Evolutionary conservation across 2,797 vertebrate species (phyloP).

Genomic region (Odontamblyopus lacepedii): DNA sequence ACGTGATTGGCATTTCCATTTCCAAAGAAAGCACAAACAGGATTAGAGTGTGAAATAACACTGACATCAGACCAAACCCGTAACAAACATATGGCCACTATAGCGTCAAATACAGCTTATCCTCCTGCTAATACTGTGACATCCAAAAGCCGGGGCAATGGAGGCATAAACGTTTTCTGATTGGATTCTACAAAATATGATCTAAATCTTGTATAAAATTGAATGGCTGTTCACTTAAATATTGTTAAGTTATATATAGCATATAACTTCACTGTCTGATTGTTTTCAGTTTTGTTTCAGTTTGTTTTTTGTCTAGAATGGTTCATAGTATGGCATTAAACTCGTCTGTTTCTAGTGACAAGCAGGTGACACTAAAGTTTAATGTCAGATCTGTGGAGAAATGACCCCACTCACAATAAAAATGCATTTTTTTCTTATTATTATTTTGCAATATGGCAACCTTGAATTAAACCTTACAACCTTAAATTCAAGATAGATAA

Average conservation of each 20-base stretch:
- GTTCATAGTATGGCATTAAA: not conserved
- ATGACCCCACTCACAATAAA: not conserved
- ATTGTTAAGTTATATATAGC: no score
- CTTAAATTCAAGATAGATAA: no score
- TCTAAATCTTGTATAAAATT: not conserved
- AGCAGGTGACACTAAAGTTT: not conserved
- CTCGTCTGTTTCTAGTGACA: not conserved
- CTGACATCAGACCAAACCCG: not conserved
- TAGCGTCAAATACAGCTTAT: slow-evolving; percentile 4
- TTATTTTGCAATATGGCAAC: no score
- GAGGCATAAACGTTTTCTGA: not conserved
- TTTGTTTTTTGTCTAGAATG: no score
- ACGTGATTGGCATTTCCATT: not conserved
- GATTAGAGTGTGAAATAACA: slow-evolving; percentile 4
- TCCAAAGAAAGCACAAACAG: not conserved
- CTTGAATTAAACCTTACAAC: no score
- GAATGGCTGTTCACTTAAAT: no score
- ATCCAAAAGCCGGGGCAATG: not conserved
- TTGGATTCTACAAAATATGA: not conserved
- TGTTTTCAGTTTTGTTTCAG: no score
- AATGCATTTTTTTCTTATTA: not conserved
- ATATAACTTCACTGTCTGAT: no score
- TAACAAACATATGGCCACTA: slow-evolving; percentile 1
- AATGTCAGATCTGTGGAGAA: not conserved
- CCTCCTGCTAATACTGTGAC: not conserved